Base-by-base conservation (phyloP, 2,113 vertebrate species). In the Hippocampus abdominalis region DNA sequence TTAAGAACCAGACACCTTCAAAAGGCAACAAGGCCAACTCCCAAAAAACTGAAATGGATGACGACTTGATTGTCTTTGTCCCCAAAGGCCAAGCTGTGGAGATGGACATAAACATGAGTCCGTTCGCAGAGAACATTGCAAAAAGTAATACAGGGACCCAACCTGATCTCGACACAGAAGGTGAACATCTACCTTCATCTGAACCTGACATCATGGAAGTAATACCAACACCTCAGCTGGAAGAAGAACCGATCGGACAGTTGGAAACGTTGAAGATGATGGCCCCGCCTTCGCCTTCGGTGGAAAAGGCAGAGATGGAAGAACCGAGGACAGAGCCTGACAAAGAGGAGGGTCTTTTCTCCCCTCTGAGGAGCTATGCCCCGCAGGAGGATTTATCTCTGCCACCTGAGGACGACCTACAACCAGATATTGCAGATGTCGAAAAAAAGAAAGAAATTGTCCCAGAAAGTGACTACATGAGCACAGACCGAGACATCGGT, bases 81-180 rank as follows among this genome's bases (percentile, higher is more conserved):
- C 86, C 89, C 7, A 89, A 82, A 79, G 88, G 89, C 66, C 75
- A 87, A 77, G 62, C 77, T 54, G 73, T 90, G 18, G 89, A 90
- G 82, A 86, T 90, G 86, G 87, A 88, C 66, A 84, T 89, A 72
- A 73, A 83, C 56, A 65, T 88, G 39, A 39, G 27, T 69, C 73
- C 72, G 44, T 36, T n/a, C 29, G 65, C 70, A 42, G 78, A 76
- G 44, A 73, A 51, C 46, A 66, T 36, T 27, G 5, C 7, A 64
- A 32, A 69, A 29, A n/a, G 40, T 53, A 71, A 72, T 10, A 11
- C 46, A 13, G 27, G 23, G 27, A 39, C 36, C 56, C 29, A 36
- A 7, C 11, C 54, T 66, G 75, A 85, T 67, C 69, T 73, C n/a
- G 66, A 74, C 4, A 54, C 20, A n/a, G 39, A n/a, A 59, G 27